Evolutionary conservation across 2,888 invertebrate species (phyloP).

Genomic region (Scrobipalpa atriplicella): DNA sequence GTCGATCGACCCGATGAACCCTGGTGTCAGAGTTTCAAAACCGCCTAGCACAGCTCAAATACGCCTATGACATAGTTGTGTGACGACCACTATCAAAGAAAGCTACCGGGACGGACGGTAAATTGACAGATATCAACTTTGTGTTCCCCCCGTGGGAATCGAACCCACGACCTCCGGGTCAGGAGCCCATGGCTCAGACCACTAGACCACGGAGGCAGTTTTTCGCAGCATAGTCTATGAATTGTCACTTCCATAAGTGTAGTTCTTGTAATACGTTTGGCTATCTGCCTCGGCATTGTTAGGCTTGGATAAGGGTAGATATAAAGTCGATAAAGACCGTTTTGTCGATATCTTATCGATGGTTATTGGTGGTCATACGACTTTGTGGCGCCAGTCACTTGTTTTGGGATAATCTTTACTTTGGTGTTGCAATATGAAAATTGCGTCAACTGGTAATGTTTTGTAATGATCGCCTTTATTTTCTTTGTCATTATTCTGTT

Average conservation of each 20-base stretch:
- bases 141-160: no score
- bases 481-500: no score
- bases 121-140: no score
- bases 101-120: no score
- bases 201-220: no score
- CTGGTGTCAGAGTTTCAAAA: no score
- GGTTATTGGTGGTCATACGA: slow-evolving; percentile 52
- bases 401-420: slow-evolving; percentile 9
- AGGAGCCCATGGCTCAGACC: no score
- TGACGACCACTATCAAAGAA: no score
- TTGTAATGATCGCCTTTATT: not conserved
- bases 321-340: slow-evolving; percentile 34
- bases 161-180: no score
- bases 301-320: slow-evolving; percentile 46
- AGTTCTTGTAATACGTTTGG: slow-evolving; percentile 12
- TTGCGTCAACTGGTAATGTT: not conserved
- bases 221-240: not conserved
- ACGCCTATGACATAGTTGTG: no score
- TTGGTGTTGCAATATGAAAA: not conserved
- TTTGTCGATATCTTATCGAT: slow-evolving; percentile 48
- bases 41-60: no score
- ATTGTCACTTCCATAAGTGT: not conserved
- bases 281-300: slow-evolving; percentile 40
- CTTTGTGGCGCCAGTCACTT: slow-evolving; percentile 58
- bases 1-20: no score